Base-by-base conservation (phyloP, 2,888 invertebrate genomes). In the Netelia fuscicornis region DNA sequence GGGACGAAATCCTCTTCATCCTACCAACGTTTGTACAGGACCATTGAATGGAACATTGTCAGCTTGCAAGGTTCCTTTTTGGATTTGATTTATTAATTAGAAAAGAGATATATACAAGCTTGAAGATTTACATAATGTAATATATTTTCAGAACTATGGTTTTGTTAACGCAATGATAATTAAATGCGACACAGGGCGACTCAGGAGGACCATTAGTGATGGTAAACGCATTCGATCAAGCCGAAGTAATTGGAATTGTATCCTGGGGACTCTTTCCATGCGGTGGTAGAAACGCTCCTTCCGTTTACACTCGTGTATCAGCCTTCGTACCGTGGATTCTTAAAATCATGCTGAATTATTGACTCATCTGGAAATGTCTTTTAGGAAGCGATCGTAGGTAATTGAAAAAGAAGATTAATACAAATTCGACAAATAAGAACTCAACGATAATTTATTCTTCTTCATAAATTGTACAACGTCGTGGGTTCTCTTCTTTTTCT, bases 221-320 rank as follows among this genome's bases (percentile, higher is more conserved):
- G 42, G 81, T 70, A n/a, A 90, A 90, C 72, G 85, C 52, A 1
- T 90, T 91, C 72, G 91, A 89, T 5, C 88, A 91, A 81, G 88
- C 87, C 1, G 91, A 92, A 83, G 87, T 93, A 0, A 87, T 93
- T 11, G 94, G 94, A 10, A 90, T 94, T 48, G 94, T 94, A 0
- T 94, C 94, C 11, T 94, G 94, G 94, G 94, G 94, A 6, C 77
- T 92, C 5, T 91, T 93, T 64, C 94, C 94, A 2, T 94, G 94
- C 77, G 93, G 93, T 0, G 89, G 86, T 2, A 86, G 87, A 23
- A 91, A 91, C 70, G 91, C 92, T 0, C 94, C 94, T 0, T 93
- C 93, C 0, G 93, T 94, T 2, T 94, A 92, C 87, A 92, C 93
- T 3, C 87, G 91, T 71, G 93, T 93, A 1, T 93, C 93, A 0